Evolutionary conservation across 2,113 vertebrate species (phyloP).

Genomic region (Stomatorhinus ivindoensis): DNA sequence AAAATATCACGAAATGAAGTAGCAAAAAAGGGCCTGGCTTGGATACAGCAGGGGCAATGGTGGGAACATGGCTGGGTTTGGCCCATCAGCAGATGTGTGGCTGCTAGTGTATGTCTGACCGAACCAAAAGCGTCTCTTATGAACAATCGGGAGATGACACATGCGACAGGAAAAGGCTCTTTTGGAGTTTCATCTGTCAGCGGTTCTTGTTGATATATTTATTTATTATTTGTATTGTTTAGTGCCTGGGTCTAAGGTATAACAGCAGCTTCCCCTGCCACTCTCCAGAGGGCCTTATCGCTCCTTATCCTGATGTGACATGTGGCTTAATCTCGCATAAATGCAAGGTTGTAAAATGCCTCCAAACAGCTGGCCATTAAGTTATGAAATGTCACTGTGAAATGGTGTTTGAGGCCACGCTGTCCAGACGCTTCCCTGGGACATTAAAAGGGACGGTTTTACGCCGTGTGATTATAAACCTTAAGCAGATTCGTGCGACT

Average conservation of each 20-base stretch:
- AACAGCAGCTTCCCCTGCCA: background rate
- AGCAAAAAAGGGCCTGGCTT: background rate
- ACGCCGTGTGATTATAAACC: background rate
- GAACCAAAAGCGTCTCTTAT: background rate
- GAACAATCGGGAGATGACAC: background rate
- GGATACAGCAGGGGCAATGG: background rate
- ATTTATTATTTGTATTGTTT: background rate
- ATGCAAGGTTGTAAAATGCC: background rate
- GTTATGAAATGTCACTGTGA: background rate
- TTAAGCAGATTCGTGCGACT: background rate
- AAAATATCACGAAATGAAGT: background rate
- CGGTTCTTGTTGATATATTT: background rate
- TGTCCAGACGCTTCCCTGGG: background rate
- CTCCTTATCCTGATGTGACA: background rate
- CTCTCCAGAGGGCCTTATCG: background rate
- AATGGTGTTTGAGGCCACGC: background rate
- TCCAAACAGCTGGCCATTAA: background rate
- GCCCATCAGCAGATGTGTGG: background rate
- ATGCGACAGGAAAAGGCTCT: background rate
- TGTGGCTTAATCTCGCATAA: background rate
- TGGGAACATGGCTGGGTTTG: background rate
- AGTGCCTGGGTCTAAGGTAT: background rate
- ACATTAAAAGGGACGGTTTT: background rate
- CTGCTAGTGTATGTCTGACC: background rate
- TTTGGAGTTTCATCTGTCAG: background rate